Evolutionary conservation across 2,888 invertebrate species (phyloP), one percentile per base, ranked within the genome.

Genomic region (Synanthedon formicaeformis): DNA sequence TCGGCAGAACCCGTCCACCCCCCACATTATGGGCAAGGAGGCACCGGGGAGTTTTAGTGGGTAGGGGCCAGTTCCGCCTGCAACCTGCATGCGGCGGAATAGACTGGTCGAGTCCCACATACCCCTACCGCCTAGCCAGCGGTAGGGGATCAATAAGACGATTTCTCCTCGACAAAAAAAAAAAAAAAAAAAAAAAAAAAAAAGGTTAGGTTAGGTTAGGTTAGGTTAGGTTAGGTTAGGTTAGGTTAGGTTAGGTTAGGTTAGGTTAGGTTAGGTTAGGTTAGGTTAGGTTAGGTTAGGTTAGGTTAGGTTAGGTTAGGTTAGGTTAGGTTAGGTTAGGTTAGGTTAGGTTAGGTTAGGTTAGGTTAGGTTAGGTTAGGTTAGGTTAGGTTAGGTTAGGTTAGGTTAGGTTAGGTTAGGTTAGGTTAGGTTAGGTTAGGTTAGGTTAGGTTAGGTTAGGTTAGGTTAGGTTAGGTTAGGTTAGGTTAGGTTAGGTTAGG

Each of bases 171-270:
- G n/a, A n/a, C n/a, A n/a, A n/a, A n/a, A n/a, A n/a, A n/a, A n/a
- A n/a, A n/a, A n/a, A n/a, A n/a, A n/a, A n/a, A n/a, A n/a, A n/a
- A n/a, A n/a, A n/a, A n/a, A n/a, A n/a, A n/a, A n/a, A n/a, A n/a
- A n/a, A n/a, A n/a, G n/a, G n/a, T n/a, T n/a, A n/a, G 48, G 48
- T 48, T 48, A 48, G 48, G 48, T 48, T 48, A 48, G 48, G 48
- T 48, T 48, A 48, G 48, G 48, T 48, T 48, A 48, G 48, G 48
- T 48, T 48, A 48, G 48, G 48, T 48, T 48, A 48, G 48, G 48
- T 48, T 48, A 48, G 48, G 48, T 48, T 48, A 48, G 48, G 48
- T 48, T 48, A 48, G 51, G 48, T 48, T 48, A 48, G 48, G 48
- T 48, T 48, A 48, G 48, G 48, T 48, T 48, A 48, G 48, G 48